Base-by-base conservation (phyloP, 2,113 vertebrate species). In the Dicaeum eximium region DNA sequence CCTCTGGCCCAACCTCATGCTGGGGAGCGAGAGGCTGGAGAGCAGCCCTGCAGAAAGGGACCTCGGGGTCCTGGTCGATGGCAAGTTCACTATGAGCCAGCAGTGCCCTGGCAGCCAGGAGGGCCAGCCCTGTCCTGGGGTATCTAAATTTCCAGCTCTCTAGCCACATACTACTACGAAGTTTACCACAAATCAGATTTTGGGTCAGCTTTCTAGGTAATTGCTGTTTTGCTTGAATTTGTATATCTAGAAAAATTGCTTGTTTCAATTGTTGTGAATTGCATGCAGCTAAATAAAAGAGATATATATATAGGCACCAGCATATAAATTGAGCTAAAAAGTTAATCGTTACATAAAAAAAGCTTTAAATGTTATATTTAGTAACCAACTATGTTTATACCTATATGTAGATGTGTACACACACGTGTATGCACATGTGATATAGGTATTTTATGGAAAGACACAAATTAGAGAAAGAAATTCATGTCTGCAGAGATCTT, bases 11-110 rank as follows among this genome's bases (percentile, higher is more conserved):
- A 54, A 3, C 14, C 13, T 47, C 30, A 22, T 40, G 9, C 24
- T 35, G 15, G 6, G 40, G 54, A 61, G 15, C 24, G 27, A 13
- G 47, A 40, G 21, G 9, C 14, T 47, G 40, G 40, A 60, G 22
- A 54, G 42, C 8, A 61, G 62, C 4, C 4, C 17, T 1, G 2
- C 1, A 13, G 47, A 35, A 54, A 47, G 6, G 11, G 11, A 30
- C 47, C 25, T 31, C 0, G 1, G 5, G 15, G 23, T 73, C 37
- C 51, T 33, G 48, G 40, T 8, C 0, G 1, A 10, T 25, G 20
- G 13, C 35, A 42, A 44, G 19, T 0, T 51, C 37, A 14, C 9
- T 8, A 2, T 13, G 61, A 69, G n/a, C 37, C 47, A 69, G n/a
- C 24, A 67, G 30, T 31, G 17, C 40, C 38, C 30, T 67, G 69